These are phyloP conservation scores for Hippolais icterina DNA, from an alignment of 2,113 vertebrate species.

Conservation along the genomic window DNA sequence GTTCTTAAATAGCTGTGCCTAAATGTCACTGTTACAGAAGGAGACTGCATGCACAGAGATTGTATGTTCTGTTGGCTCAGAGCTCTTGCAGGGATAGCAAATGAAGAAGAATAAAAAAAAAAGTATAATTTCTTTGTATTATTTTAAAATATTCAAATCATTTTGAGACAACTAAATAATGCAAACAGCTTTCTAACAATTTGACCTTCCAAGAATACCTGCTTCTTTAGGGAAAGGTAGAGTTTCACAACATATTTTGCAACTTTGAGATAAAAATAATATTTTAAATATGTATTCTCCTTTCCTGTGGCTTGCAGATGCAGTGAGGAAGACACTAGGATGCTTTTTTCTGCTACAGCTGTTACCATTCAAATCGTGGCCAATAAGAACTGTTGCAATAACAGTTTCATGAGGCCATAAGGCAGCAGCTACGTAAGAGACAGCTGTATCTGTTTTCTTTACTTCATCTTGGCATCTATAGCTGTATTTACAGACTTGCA, in stretches of 20 bases:
- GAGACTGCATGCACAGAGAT: not conserved
- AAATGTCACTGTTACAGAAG: slow-evolving; percentile 12
- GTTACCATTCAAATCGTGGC: not conserved
- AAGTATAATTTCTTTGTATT: not conserved
- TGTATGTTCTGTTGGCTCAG: not conserved
- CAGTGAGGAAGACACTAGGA: not conserved
- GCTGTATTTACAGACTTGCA: not conserved
- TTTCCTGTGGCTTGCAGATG: not conserved
- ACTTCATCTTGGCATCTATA: not conserved
- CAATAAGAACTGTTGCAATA: not conserved
- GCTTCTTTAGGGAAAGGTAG: not conserved
- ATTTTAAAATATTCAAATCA: not conserved
- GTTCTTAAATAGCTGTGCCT: not conserved
- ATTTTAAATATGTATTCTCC: not conserved
- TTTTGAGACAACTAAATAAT: not conserved
- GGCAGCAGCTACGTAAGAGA: not conserved
- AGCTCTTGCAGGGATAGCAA: not conserved
- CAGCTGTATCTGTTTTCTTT: not conserved
- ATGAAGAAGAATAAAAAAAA: not conserved
- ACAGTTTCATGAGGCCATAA: not conserved
- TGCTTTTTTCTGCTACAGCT: not conserved
- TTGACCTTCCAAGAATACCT: not conserved
- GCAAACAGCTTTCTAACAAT: not conserved
- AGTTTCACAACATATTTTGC: not conserved
- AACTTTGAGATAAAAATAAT: not conserved